A percentile compares a stretch with the other conserved stretches of the same genome.
phyloP scores from a whole-genome alignment of 2,113 vertebrate species.

The Podarcis muralis region DNA sequence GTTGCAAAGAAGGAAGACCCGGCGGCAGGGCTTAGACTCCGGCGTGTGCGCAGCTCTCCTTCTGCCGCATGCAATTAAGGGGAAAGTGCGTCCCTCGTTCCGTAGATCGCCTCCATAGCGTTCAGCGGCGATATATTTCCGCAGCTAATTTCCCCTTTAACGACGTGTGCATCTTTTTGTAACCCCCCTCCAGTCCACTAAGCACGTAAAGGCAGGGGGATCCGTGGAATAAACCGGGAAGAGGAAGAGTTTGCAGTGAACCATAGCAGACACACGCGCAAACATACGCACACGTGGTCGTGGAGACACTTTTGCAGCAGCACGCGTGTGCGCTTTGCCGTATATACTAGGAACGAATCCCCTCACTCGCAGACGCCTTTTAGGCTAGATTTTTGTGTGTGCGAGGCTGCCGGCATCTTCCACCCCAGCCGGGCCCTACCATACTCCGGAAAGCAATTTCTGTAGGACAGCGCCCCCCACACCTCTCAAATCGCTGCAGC shows the following conservation, averaged over 20 bases:
- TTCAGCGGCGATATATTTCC: neutral
- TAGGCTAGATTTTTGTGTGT: neutral
- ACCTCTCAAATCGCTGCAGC: neutral
- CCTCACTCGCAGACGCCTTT: too few relatives aligned
- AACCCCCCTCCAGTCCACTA: neutral
- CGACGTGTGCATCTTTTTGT: neutral
- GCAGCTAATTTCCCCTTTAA: neutral
- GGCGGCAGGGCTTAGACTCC: neutral
- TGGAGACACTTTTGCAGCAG: neutral
- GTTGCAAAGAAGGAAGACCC: too few relatives aligned
- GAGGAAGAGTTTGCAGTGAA: neutral
- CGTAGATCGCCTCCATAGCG: neutral
- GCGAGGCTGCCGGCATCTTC: neutral
- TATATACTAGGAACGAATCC: neutral
- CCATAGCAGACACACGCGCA: too few relatives aligned
- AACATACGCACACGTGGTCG: neutral
- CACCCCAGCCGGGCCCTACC: neutral
- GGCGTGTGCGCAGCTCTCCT: neutral
- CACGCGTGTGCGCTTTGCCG: too few relatives aligned
- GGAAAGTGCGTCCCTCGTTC: neutral
- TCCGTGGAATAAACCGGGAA: neutral
- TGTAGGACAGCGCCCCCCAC: neutral
- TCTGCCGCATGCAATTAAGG: neutral
- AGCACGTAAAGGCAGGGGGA: neutral
- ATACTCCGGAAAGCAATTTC: neutral